These are phyloP conservation scores for Hypotaenidia philippensis DNA, from an alignment of 2,797 vertebrate species.

Conservation along the genomic window DNA sequence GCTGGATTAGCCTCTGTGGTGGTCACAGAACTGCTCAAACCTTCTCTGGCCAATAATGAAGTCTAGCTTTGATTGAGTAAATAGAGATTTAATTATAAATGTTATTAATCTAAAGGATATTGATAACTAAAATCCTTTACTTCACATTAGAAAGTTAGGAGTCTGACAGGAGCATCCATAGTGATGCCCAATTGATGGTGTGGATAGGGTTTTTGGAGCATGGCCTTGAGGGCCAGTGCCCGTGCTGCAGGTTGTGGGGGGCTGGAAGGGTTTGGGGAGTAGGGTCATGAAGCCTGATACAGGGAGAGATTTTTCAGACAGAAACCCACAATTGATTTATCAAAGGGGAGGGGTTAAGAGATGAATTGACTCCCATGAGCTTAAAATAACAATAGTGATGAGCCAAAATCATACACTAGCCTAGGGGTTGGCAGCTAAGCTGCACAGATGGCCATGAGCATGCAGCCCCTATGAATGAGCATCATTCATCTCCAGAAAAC, in stretches of 20 bases:
- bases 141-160: neutral
- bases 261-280: neutral
- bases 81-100: neutral
- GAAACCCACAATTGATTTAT: neutral
- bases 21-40: neutral
- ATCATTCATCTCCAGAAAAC: neutral
- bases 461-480: neutral
- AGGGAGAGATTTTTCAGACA: neutral
- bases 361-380: neutral
- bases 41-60: neutral
- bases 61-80: neutral
- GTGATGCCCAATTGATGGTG: rapidly evolving
- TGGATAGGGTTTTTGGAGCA: neutral
- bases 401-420: neutral
- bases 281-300: neutral
- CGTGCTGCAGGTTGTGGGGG: neutral
- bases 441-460: neutral
- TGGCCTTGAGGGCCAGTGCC: neutral
- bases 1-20: neutral
- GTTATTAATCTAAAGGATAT: neutral
- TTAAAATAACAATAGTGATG: neutral
- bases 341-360: neutral
- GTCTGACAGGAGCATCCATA: neutral
- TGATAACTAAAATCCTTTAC: neutral
- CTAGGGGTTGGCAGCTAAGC: neutral